Conservation (phyloP, 2,113 vertebrate species). For the Bubo blakistoni region DNA sequence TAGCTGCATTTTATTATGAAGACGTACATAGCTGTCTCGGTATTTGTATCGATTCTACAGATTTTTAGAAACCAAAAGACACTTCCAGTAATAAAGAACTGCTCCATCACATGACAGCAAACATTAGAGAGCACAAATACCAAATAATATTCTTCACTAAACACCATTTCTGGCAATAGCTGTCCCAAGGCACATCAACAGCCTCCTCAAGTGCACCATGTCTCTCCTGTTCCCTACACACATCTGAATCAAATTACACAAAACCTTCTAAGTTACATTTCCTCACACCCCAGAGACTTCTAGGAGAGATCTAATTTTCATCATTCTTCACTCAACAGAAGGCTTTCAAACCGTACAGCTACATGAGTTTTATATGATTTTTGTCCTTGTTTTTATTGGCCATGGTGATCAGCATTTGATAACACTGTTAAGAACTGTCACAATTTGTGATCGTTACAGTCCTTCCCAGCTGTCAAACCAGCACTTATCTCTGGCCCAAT, state of each 20-base stretch:
- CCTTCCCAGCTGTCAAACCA: constrained; percentile 36
- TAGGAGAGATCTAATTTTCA: not conserved
- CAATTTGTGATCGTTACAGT: not conserved
- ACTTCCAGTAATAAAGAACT: not conserved
- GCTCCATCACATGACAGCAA: not conserved
- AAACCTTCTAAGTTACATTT: not conserved
- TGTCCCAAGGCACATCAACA: not conserved
- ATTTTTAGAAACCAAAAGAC: not conserved
- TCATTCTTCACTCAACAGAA: not conserved
- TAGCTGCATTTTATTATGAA: not conserved
- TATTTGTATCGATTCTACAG: not conserved
- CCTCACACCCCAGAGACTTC: not conserved
- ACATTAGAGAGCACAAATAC: not conserved
- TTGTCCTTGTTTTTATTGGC: not conserved
- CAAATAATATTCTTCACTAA: not conserved
- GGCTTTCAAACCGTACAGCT: not conserved
- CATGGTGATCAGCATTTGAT: not conserved
- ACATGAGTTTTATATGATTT: not conserved
- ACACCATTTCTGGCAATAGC: not conserved
- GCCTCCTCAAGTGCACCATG: not conserved
- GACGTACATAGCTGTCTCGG: not conserved
- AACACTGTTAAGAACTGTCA: not conserved
- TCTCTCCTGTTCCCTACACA: not conserved
- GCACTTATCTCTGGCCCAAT: constrained; percentile 7
- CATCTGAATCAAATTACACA: constrained; percentile 10